A percentile compares a stretch with the other conserved stretches of the same genome.
These are phyloP conservation scores for Chionis minor DNA, from an alignment of 2,113 vertebrate genomes.

Conservation along the genomic window DNA sequence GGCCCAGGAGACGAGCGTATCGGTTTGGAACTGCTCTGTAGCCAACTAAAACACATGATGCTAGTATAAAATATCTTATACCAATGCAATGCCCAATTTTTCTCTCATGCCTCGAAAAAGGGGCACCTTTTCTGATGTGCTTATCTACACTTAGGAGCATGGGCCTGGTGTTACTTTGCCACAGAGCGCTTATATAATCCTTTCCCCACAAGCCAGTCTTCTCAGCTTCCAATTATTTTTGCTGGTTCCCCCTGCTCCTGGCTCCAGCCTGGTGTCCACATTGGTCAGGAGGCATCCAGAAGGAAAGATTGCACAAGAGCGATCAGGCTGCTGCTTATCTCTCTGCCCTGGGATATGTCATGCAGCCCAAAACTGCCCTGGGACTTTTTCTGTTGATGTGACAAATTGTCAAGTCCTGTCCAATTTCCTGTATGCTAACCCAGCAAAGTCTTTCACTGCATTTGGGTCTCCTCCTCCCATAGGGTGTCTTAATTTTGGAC, in stretches of 20 bases:
- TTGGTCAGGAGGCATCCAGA: background rate
- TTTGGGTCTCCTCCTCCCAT: constrained; percentile 18
- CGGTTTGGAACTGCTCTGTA: background rate
- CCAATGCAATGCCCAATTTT: background rate
- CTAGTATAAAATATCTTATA: background rate
- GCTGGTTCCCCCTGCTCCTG: background rate
- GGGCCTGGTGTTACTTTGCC: background rate
- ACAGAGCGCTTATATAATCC: background rate
- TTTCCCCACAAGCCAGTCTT: background rate
- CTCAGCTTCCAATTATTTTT: background rate
- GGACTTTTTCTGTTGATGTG: background rate
- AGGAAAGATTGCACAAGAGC: background rate
- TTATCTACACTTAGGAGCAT: background rate
- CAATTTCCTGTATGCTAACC: constrained; percentile 18
- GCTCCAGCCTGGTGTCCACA: background rate
- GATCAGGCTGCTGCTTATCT: background rate
- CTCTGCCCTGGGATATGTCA: background rate
- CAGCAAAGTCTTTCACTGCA: constrained; percentile 1
- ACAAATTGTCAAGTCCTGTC: constrained; percentile 5
- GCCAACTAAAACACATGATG: background rate
- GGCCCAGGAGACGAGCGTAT: background rate
- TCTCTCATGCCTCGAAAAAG: background rate
- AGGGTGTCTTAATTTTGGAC: constrained; percentile 5
- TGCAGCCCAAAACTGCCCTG: background rate
- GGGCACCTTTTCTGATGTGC: background rate